These are phyloP conservation scores for Anadara kagoshimensis DNA, from an alignment of 1,140 invertebrate species.

Conservation along the genomic window DNA sequence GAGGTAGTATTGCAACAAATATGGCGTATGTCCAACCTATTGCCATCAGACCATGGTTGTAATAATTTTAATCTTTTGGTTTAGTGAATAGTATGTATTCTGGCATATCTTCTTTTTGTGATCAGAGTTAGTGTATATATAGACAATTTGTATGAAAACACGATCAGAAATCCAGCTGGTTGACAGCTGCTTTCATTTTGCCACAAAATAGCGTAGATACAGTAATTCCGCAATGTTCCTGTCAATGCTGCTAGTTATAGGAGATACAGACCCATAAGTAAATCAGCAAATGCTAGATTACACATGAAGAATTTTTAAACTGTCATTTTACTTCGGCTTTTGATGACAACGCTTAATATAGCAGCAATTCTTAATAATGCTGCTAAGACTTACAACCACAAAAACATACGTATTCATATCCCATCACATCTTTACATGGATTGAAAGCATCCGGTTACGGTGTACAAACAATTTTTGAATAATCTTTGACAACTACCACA, in stretches of 20 bases:
- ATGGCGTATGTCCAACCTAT: too few species aligned
- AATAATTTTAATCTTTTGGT: too few species aligned
- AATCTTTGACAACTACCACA: constrained; percentile 52
- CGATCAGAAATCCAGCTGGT: constrained; percentile 95
- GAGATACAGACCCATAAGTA: constrained; percentile 93
- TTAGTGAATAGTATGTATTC: too few species aligned
- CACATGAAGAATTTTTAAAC: constrained; percentile 91
- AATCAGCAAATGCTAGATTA: constrained; percentile 89
- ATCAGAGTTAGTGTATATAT: too few species aligned
- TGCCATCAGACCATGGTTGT: too few species aligned
- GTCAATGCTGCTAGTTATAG: constrained; percentile 93
- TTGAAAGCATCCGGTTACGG: constrained; percentile 90
- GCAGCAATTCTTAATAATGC: constrained; percentile 82
- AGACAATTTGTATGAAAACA: too few species aligned
- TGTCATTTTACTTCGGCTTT: constrained; percentile 74
- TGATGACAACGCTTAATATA: constrained; percentile 79
- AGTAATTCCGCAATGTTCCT: constrained; percentile 96
- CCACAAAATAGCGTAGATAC: constrained; percentile 97
- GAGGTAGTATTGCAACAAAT: too few species aligned
- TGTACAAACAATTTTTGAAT: constrained; percentile 79
- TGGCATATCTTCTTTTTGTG: too few species aligned
- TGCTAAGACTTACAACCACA: constrained; percentile 86
- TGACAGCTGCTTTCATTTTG: constrained; percentile 96
- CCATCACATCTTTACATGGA: too few species aligned
- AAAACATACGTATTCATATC: constrained; percentile 83